Percentiles rank a stretch among this genome's conserved stretches.
Evolutionary conservation across 2,888 invertebrate species (phyloP).

Genomic region (Agrochola circellaris): DNA sequence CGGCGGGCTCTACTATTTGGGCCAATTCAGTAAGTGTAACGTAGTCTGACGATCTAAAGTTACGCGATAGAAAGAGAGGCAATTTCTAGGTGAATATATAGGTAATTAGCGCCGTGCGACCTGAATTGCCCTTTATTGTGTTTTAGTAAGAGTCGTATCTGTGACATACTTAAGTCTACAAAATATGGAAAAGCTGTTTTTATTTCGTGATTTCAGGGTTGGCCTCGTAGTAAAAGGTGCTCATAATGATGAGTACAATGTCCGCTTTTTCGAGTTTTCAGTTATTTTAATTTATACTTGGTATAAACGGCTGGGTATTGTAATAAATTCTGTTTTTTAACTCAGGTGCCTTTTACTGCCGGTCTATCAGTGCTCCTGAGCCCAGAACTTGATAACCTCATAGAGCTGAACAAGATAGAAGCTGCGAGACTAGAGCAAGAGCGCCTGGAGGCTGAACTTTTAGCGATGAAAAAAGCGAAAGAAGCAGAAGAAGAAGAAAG

Average conservation of each 20-base stretch:
- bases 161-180: not conserved
- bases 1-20: too few species aligned
- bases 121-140: too few species aligned
- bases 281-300: not conserved
- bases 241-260: not conserved
- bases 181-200: not conserved
- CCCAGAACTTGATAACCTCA: conserved; percentile 85
- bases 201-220: not conserved
- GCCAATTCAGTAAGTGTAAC: too few species aligned
- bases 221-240: not conserved
- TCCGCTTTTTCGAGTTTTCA: too few species aligned
- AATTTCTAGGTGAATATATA: too few species aligned
- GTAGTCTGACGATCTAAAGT: too few species aligned
- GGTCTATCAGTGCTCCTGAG: conserved; percentile 84
- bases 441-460: conserved; percentile 70
- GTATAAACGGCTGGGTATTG: not conserved
- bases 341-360: conserved; percentile 79
- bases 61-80: too few species aligned
- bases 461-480: conserved; percentile 3
- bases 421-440: conserved; percentile 72
- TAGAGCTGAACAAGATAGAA: conserved; percentile 80
- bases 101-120: too few species aligned
- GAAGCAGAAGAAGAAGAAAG: conserved; percentile 4
- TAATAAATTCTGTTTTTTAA: not conserved
- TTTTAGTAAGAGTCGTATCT: too few species aligned